Percentiles rank a stretch among this genome's conserved stretches.
Evolutionary conservation across 2,113 vertebrate genomes (phyloP).

Genomic region (Acanthisitta chloris): DNA sequence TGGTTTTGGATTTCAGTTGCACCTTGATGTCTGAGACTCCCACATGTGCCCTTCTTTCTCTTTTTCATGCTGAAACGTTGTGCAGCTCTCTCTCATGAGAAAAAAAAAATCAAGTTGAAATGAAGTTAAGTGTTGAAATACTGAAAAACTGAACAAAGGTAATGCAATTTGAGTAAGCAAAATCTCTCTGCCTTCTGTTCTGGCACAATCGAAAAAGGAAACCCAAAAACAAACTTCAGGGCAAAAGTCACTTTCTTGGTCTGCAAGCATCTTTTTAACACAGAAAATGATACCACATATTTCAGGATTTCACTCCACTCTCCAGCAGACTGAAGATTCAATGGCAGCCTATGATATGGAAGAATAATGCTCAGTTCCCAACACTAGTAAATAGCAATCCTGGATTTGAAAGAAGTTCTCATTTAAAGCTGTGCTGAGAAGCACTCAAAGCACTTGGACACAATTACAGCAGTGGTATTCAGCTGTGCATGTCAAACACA

Average conservation of each 20-base stretch:
- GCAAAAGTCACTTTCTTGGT: neutral
- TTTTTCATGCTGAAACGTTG: neutral
- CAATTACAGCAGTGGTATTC: neutral
- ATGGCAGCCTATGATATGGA: rapidly evolving
- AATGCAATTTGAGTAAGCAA: neutral
- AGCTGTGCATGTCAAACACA: neutral
- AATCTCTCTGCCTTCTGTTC: neutral
- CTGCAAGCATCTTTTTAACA: neutral
- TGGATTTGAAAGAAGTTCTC: neutral
- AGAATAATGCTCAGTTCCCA: neutral
- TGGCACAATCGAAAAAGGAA: neutral
- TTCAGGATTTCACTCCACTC: neutral
- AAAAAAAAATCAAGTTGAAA: neutral
- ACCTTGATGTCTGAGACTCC: neutral
- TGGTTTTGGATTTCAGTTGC: neutral
- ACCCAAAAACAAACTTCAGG: neutral
- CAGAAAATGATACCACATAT: neutral
- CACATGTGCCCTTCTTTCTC: neutral
- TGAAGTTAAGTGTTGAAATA: neutral
- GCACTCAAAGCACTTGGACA: neutral
- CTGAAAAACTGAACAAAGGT: neutral
- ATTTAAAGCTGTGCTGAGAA: neutral
- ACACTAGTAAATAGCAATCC: neutral
- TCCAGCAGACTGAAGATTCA: neutral
- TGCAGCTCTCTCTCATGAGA: neutral